These are phyloP conservation scores for Dynastes maya DNA, from an alignment of 2,888 invertebrate species.

Conservation along the genomic window DNA sequence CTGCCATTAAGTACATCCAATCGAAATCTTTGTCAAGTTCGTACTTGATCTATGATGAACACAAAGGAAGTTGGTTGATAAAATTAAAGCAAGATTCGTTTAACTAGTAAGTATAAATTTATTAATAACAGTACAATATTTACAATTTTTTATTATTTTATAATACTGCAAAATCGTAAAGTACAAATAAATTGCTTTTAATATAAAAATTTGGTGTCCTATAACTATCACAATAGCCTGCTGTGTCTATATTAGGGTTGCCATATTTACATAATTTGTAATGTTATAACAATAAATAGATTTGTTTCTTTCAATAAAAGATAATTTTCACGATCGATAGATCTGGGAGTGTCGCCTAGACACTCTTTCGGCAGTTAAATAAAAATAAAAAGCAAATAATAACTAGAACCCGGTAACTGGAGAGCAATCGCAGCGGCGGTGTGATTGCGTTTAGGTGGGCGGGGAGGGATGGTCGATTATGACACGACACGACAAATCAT, in stretches of 20 bases:
- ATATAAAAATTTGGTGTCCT: constrained; percentile 34
- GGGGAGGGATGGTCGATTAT: too few relatives aligned
- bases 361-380: too few relatives aligned
- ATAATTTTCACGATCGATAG: too few relatives aligned
- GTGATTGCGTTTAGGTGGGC: too few relatives aligned
- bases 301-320: too few relatives aligned
- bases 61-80: neutral
- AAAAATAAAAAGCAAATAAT: too few relatives aligned
- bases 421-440: too few relatives aligned
- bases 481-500: too few relatives aligned
- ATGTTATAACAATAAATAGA: too few relatives aligned
- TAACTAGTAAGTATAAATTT: constrained; percentile 36
- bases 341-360: too few relatives aligned
- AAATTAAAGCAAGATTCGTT: constrained; percentile 6
- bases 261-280: too few relatives aligned
- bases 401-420: too few relatives aligned
- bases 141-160: constrained; percentile 23
- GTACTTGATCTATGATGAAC: neutral
- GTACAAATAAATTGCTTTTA: neutral
- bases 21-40: neutral
- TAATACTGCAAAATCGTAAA: constrained; percentile 41
- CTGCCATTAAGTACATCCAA: neutral
- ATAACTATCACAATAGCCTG: constrained; percentile 43
- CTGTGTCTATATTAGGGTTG: neutral
- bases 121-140: constrained; percentile 39